Conservation (phyloP, 2,797 vertebrate genomes). For the Loriculus beryllinus region DNA sequence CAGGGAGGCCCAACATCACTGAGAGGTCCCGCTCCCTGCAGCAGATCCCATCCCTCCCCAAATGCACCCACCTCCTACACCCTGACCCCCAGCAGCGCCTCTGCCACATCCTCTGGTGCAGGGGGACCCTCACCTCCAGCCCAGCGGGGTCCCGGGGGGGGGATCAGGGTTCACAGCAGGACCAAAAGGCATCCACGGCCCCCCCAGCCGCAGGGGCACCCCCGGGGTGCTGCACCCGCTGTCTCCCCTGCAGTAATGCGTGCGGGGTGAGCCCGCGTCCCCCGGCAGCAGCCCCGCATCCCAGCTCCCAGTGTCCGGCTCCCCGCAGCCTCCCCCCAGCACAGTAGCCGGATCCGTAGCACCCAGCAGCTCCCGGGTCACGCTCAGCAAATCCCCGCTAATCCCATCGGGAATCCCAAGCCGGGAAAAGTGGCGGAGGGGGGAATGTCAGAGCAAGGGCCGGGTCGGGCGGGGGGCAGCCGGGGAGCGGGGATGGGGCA, state of each 20-base stretch:
- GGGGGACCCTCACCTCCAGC: not conserved
- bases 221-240: not conserved
- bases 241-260: not conserved
- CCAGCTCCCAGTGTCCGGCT: not conserved
- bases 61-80: not conserved
- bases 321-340: not conserved
- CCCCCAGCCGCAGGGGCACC: not conserved
- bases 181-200: not conserved
- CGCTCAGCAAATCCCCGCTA: slow-evolving; percentile 20
- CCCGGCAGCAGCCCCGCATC: not conserved
- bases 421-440: not conserved
- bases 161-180: not conserved
- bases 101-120: not conserved
- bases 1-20: rapidly evolving
- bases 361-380: slow-evolving; percentile 13
- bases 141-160: not conserved
- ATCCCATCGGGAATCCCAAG: slow-evolving; percentile 18
- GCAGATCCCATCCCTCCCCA: not conserved
- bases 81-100: not conserved
- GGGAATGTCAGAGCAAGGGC: not conserved
- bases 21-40: rapidly evolving
- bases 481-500: not conserved
- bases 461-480: not conserved
- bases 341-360: slow-evolving; percentile 15
- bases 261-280: rapidly evolving